These are phyloP conservation scores for Mus spretus DNA, from an alignment of 2,797 vertebrate species.

Conservation along the genomic window DNA sequence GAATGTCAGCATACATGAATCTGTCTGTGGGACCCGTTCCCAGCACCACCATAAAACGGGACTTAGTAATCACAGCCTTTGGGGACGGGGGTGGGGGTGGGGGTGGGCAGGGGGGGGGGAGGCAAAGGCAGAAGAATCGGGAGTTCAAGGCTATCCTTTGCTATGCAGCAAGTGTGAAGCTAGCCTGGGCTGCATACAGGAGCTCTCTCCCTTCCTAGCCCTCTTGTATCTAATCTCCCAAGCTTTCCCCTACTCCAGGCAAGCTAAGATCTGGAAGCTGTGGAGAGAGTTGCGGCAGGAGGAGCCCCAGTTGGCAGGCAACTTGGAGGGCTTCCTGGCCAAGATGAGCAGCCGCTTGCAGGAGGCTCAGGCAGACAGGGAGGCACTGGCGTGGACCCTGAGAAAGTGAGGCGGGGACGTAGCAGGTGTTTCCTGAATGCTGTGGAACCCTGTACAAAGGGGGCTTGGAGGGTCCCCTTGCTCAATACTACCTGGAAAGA, in stretches of 20 bases:
- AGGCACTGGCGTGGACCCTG: constrained; percentile 86
- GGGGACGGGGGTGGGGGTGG: too few species aligned
- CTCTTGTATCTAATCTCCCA: neutral
- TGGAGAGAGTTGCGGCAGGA: constrained; percentile 88
- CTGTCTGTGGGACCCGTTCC: neutral
- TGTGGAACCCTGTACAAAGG: neutral
- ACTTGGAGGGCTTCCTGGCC: constrained; percentile 88
- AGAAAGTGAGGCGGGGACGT: constrained; percentile 87
- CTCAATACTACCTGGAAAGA: neutral
- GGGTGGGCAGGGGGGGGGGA: too few species aligned
- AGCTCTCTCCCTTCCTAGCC: neutral
- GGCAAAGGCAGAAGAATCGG: neutral
- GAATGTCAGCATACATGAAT: neutral
- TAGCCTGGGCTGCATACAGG: neutral
- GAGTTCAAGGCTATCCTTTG: neutral
- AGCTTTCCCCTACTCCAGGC: constrained; percentile 75
- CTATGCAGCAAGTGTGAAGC: neutral
- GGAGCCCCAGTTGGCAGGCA: constrained; percentile 87
- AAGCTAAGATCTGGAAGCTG: constrained; percentile 88
- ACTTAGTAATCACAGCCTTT: neutral
- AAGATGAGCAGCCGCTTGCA: constrained; percentile 87
- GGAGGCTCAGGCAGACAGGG: constrained; percentile 84
- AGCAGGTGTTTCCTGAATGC: too few species aligned
- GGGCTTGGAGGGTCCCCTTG: neutral
- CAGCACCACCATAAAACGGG: neutral